A percentile compares a stretch with the other conserved stretches of the same genome.
Evolutionary conservation across 1,140 invertebrate genomes (phyloP).

Genomic region (Diprion similis): DNA sequence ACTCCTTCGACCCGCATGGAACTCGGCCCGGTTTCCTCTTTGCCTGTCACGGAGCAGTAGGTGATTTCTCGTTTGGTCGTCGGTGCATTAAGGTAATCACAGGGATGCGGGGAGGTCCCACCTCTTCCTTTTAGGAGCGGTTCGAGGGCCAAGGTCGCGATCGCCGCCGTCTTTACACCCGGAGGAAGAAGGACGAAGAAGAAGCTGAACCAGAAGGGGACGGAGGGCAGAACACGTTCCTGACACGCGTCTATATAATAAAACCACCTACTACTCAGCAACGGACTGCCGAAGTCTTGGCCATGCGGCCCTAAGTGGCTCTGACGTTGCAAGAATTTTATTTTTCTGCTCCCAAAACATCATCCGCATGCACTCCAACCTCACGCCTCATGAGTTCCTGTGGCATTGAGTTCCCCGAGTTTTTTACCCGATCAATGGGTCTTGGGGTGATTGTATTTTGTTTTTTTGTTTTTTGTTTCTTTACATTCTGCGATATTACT

Average conservation of each 20-base stretch:
- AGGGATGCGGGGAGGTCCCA: slow-evolving; percentile 33
- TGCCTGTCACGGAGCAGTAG: too few species aligned
- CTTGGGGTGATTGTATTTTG: slow-evolving; percentile 2
- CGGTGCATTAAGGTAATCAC: slow-evolving; percentile 57
- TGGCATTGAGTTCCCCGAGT: slow-evolving; percentile 45
- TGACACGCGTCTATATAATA: slow-evolving; percentile 48
- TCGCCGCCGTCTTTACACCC: slow-evolving; percentile 23
- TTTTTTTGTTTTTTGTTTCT: slow-evolving; percentile 13
- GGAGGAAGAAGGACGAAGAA: slow-evolving; percentile 14
- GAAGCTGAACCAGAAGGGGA: slow-evolving; percentile 27
- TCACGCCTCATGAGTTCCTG: slow-evolving; percentile 34
- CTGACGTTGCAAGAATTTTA: slow-evolving; percentile 54
- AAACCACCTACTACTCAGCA: slow-evolving; percentile 29
- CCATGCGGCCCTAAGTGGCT: slow-evolving; percentile 38
- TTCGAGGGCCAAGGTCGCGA: slow-evolving; percentile 9
- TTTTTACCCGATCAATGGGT: too few species aligned
- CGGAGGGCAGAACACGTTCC: slow-evolving; percentile 40
- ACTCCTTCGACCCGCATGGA: too few species aligned
- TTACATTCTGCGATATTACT: slow-evolving; percentile 3
- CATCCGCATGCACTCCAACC: not conserved
- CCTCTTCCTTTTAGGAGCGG: slow-evolving; percentile 26
- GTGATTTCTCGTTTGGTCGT: slow-evolving; percentile 16
- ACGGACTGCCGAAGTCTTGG: slow-evolving; percentile 13
- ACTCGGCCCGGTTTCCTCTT: too few species aligned
- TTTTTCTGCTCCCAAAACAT: slow-evolving; percentile 38